Evolutionary conservation across 1,140 invertebrate genomes (phyloP).

Genomic region (Saccostrea cuccullata): DNA sequence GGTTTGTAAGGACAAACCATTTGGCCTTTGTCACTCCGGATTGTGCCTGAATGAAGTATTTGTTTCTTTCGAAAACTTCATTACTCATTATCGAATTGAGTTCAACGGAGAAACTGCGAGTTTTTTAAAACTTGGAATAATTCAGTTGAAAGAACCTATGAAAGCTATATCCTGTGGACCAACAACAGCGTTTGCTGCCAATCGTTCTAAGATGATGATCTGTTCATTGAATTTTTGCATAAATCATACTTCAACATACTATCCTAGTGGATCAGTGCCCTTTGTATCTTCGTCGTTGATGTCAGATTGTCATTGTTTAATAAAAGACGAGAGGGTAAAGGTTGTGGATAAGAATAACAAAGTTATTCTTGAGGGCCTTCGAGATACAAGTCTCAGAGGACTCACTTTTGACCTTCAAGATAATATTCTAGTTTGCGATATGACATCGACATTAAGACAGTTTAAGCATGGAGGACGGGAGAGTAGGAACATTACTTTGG

Average conservation of each 20-base stretch:
- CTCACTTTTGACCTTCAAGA: not conserved
- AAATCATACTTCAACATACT: not conserved
- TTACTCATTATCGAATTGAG: not conserved
- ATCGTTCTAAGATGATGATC: not conserved
- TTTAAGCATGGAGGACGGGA: not conserved
- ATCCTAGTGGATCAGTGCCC: rapidly evolving
- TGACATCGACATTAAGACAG: not conserved
- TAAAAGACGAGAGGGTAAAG: not conserved
- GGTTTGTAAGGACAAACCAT: not conserved
- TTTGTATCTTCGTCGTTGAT: not conserved
- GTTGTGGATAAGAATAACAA: not conserved
- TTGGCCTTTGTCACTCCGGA: not conserved
- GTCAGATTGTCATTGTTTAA: not conserved
- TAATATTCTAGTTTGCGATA: not conserved
- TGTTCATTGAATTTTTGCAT: not conserved
- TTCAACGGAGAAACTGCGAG: too few species aligned
- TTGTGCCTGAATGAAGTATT: not conserved
- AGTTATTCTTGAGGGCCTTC: not conserved
- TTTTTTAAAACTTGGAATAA: not conserved
- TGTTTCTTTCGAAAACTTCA: not conserved
- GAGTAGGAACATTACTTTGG: not conserved
- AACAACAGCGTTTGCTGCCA: not conserved
- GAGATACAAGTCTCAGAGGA: not conserved
- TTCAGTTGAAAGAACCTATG: not conserved
- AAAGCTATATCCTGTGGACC: not conserved